Conservation (phyloP, 2,888 invertebrate genomes). For the Maniola hyperantus region DNA sequence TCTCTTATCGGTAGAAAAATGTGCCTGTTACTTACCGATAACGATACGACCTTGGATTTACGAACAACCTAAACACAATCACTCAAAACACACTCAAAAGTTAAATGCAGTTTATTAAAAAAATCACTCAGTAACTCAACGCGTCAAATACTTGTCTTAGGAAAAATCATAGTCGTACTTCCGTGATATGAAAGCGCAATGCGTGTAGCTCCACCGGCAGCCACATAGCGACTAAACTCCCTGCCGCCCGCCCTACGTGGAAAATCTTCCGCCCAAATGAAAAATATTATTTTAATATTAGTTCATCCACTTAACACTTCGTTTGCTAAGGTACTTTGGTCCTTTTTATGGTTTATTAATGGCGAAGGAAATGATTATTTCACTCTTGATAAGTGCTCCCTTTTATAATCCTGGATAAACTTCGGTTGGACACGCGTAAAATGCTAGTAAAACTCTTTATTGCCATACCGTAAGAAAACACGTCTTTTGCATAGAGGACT, state of each 20-base stretch:
- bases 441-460: too few relatives aligned
- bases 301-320: constrained; percentile 6
- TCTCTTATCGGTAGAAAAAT: constrained; percentile 20
- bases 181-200: constrained; percentile 17
- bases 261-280: constrained; percentile 67
- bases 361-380: not conserved
- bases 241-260: constrained; percentile 69
- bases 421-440: not conserved
- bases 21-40: constrained; percentile 24
- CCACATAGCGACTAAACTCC: constrained; percentile 65
- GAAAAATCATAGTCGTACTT: constrained; percentile 24
- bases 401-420: constrained; percentile 3
- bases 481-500: too few relatives aligned
- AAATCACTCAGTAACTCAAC: constrained; percentile 29
- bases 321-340: not conserved
- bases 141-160: constrained; percentile 18
- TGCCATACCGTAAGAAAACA: too few relatives aligned
- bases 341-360: not conserved
- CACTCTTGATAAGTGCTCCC: not conserved
- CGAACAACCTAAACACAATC: constrained; percentile 21
- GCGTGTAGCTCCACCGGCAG: constrained; percentile 55
- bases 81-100: constrained; percentile 25
- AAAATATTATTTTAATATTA: constrained; percentile 47
- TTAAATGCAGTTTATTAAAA: constrained; percentile 16
- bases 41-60: constrained; percentile 18